Conservation (phyloP, 2,888 invertebrate species). For the Drosophila infuscata region DNA sequence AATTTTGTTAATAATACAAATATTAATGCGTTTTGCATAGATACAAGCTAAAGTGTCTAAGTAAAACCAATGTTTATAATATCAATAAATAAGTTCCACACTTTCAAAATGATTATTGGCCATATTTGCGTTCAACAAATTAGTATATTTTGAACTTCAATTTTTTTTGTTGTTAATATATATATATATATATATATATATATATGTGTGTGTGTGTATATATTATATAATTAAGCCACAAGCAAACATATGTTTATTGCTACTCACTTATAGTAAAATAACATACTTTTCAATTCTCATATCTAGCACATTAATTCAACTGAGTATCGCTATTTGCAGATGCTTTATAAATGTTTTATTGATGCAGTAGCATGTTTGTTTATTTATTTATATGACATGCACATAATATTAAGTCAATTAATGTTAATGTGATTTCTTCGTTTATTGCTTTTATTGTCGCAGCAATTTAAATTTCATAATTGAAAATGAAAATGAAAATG, state of each 20-base stretch:
- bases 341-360: slow-evolving; percentile 13
- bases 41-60: neutral
- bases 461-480: slow-evolving; percentile 61
- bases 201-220: no score
- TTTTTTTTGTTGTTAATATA: neutral
- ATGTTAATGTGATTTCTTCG: slow-evolving; percentile 29
- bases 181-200: no score
- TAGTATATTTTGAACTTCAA: neutral
- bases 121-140: neutral
- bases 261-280: neutral
- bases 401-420: slow-evolving; percentile 42
- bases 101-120: neutral
- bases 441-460: slow-evolving; percentile 40
- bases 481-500: slow-evolving; percentile 47
- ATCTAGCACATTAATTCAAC: neutral
- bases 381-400: slow-evolving; percentile 8
- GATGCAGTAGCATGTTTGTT: slow-evolving; percentile 22
- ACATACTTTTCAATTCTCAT: neutral
- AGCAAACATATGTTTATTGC: neutral
- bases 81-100: neutral
- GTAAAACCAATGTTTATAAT: neutral
- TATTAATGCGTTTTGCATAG: neutral
- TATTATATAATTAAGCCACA: no score
- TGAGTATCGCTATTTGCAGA: neutral
- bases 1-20: neutral